Evolutionary conservation across 2,797 vertebrate genomes (phyloP).

Genomic region (Chromobotia macracanthus): DNA sequence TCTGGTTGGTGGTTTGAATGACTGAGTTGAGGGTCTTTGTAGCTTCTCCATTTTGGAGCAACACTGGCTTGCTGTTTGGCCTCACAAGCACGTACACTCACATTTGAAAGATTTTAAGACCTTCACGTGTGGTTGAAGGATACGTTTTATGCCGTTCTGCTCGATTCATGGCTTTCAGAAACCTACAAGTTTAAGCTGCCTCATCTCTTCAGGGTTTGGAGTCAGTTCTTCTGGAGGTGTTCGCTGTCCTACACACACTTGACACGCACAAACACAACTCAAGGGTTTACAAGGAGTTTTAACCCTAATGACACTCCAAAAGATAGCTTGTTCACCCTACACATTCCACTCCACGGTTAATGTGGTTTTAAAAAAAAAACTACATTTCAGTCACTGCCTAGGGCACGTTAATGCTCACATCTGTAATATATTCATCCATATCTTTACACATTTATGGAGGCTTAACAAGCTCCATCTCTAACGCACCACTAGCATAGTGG

Average conservation of each 20-base stretch:
- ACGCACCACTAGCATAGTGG: constrained; percentile 75
- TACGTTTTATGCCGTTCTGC: constrained; percentile 81
- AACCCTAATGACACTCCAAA: constrained; percentile 38
- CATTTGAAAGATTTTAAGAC: constrained; percentile 81
- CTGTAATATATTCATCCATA: constrained; percentile 75
- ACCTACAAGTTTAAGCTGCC: constrained; percentile 77
- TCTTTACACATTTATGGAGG: constrained; percentile 71
- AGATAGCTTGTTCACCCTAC: constrained; percentile 49
- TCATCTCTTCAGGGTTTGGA: constrained; percentile 56
- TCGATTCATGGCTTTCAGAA: constrained; percentile 68
- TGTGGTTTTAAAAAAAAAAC: constrained; percentile 52
- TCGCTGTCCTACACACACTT: constrained; percentile 27
- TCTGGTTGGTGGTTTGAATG: constrained; percentile 17
- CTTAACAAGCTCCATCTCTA: constrained; percentile 78
- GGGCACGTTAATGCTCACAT: constrained; percentile 60
- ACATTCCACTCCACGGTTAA: constrained; percentile 56
- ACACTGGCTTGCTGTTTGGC: not conserved
- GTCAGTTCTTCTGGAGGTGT: constrained; percentile 35
- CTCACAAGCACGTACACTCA: constrained; percentile 37
- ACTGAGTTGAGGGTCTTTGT: not conserved
- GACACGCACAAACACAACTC: constrained; percentile 31
- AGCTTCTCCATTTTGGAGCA: constrained; percentile 6
- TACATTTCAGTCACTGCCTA: constrained; percentile 49
- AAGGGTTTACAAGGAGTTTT: constrained; percentile 18
- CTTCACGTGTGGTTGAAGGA: constrained; percentile 80